Evolutionary conservation across 2,888 invertebrate species (phyloP).

Genomic region (Cephus runcator): DNA sequence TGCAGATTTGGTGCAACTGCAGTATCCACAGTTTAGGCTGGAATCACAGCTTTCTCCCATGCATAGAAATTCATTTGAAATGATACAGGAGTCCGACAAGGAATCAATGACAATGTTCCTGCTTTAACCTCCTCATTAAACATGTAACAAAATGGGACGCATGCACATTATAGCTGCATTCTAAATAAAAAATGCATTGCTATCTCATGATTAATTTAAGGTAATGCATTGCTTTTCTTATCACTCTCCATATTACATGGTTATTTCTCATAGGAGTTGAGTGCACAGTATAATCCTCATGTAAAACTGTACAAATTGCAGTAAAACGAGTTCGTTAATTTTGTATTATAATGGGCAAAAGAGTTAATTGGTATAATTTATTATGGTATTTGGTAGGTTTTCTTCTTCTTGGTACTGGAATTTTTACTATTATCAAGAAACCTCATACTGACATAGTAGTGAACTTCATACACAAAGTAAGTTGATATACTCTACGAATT

Average conservation of each 20-base stretch:
- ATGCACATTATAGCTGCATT: not conserved
- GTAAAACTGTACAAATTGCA: constrained; percentile 8
- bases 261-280: not conserved
- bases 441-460: constrained; percentile 15
- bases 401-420: constrained; percentile 15
- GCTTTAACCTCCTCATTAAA: not conserved
- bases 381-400: constrained; percentile 17
- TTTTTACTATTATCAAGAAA: constrained; percentile 11
- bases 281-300: not conserved
- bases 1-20: not conserved
- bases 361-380: constrained; percentile 14
- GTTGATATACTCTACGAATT: not conserved
- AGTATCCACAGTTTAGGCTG: not conserved
- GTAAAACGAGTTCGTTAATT: not conserved
- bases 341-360: constrained; percentile 6
- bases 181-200: not conserved
- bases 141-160: not conserved
- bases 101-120: not conserved
- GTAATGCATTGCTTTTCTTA: not conserved
- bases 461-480: constrained; percentile 9
- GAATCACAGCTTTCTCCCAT: not conserved
- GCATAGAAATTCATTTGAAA: not conserved
- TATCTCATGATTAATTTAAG: not conserved
- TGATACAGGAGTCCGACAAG: not conserved
- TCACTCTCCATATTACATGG: not conserved